Base-by-base conservation (phyloP, 2,888 invertebrate genomes). In the Caradrina kadenii region DNA sequence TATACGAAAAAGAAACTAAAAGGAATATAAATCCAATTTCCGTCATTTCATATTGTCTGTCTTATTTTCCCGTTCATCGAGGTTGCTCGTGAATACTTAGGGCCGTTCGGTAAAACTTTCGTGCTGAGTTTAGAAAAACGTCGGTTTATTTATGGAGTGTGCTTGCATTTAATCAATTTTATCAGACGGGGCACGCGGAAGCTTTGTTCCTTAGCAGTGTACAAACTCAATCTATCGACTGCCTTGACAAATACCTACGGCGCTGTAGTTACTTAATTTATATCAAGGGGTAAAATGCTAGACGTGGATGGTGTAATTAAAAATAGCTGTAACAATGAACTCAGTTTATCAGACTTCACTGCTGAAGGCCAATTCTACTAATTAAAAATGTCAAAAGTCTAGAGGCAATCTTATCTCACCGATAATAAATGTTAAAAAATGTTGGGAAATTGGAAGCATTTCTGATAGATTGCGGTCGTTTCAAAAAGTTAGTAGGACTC, bases 11-110 rank as follows among this genome's bases (percentile, higher is more conserved):
- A 73, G 66, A 79, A 69, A 75, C 68, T 79, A 76, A 76, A 76
- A 76, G 69, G 76, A 76, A 79, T 75, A 79, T 79, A 79, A 76
- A 79, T 76, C 72, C 58, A 79, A 79, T 79, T 79, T 79, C 72
- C 69, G 72, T 72, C 63, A 76, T 76, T 76, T 76, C 75, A 68
- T 73, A 73, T 73, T 73, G 75, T 73, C 75, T 72, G 69, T 72
- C 67, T 69, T 77, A 73, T 69, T 78, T 73, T 73, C 55, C 69
- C 69, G 73, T 78, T 78, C 73, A 79, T 67, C 71, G 77, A 78
- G 73, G 73, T 73, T 60, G 49, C 66, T 74, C 63, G 73, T 78
- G 79, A 78, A 78, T 78, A 66, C 73, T 63, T 76, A 65, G 77
- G 58, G 66, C 50, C 60, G 70, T 48, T 53, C 58, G 66, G 15